phyloP scores from a whole-genome alignment of 1,140 invertebrate species.

The Dendroctonus valens region DNA sequence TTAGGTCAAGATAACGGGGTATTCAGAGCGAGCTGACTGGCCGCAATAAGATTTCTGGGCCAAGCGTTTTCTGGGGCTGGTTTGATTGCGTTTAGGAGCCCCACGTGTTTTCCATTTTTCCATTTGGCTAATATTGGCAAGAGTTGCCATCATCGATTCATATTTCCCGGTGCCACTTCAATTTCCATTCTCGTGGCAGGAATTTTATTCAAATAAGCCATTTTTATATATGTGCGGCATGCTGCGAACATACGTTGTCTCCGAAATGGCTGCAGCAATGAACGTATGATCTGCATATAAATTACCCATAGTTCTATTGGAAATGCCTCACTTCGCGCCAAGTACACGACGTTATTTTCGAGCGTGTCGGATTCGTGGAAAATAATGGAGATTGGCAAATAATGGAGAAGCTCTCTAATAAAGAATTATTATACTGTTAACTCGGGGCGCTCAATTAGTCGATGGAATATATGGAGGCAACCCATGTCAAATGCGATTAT shows the following conservation, averaged over 20 bases:
- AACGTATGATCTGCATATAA: slow-evolving; percentile 36
- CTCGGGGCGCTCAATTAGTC: slow-evolving; percentile 4
- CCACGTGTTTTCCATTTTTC: too few relatives aligned
- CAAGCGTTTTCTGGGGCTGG: too few relatives aligned
- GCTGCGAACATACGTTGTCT: slow-evolving; percentile 36
- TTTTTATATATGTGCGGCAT: slow-evolving; percentile 34
- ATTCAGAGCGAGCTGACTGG: slow-evolving; percentile 12
- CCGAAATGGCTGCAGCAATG: slow-evolving; percentile 34
- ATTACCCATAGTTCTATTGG: slow-evolving; percentile 23
- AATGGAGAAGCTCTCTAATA: not conserved
- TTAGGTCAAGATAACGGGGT: slow-evolving; percentile 16
- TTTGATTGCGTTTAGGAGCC: too few relatives aligned
- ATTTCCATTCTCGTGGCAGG: not conserved
- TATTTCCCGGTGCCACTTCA: too few relatives aligned
- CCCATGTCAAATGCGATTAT: slow-evolving; percentile 10
- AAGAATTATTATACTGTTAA: not conserved
- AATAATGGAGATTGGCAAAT: not conserved
- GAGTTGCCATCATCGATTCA: too few relatives aligned
- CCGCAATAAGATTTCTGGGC: too few relatives aligned
- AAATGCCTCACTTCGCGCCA: slow-evolving; percentile 19
- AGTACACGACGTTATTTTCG: slow-evolving; percentile 8
- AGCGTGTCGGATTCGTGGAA: not conserved
- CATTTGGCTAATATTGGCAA: too few relatives aligned
- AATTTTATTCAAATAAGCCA: slow-evolving; percentile 39
- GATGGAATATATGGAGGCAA: not conserved